Evolutionary conservation across 2,113 vertebrate species (phyloP), one percentile per base, ranked within the genome.

Genomic region (Rhinolophus sinicus): DNA sequence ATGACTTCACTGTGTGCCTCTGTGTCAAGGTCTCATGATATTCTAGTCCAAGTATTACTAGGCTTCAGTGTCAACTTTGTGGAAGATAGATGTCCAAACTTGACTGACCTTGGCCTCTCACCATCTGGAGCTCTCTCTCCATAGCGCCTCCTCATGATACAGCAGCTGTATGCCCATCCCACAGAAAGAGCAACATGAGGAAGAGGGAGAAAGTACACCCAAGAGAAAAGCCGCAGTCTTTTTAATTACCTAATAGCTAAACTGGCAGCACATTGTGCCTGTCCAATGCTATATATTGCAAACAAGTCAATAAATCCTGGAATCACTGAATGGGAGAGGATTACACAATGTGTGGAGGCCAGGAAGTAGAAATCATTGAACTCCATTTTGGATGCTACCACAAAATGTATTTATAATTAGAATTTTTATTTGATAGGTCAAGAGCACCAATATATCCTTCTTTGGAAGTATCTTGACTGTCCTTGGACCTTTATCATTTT

Each of bases 131-230:
- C 6, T 80, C 11, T 56, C 6, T 80, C 11, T 56, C 26, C 18
- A 38, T 11, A 82, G 8, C 30, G 1, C 19, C 81, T 19, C n/a
- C 15, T 62, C 10, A 30, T 70, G 16, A 30, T 7, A 40, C 50
- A 2, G 0, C 0, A 70, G 19, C 15, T 65, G 26, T 6, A 72
- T 58, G 76, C 16, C 6, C 1, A 40, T 60, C 4, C 21, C 4
- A n/a, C 5, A 92, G 5, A 44, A 8, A 94, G 18, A 78, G 2
- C 11, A 38, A 54, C 11, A 6, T 92, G n/a, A 92, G 21, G 21
- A 54, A 9, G 1, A 47, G 24, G 3, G 12, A 77, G 4, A 88
- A 3, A 10, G 8, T 5, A 82, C 6, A n/a, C 3, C 4, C 4
- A 19, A 75, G 24, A 65, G 6, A 38, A 81, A 87, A 40, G 19